phyloP scores from a whole-genome alignment of 2,113 vertebrate genomes.

The Cololabis saira region DNA sequence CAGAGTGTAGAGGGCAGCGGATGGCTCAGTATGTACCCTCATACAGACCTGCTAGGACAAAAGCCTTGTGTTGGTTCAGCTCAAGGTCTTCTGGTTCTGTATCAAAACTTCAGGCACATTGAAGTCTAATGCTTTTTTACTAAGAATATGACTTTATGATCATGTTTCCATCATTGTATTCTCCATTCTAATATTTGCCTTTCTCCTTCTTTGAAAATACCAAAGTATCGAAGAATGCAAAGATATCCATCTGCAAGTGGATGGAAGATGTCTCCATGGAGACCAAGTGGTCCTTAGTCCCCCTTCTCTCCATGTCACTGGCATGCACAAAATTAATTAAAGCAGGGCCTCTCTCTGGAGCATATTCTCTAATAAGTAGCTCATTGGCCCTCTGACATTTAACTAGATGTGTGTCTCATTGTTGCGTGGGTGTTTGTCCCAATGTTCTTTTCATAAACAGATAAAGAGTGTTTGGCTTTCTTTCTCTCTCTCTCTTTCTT shows the following conservation, averaged over 20 bases:
- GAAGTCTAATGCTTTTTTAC: constrained; percentile 26
- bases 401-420: constrained; percentile 23
- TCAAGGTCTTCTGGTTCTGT: constrained; percentile 16
- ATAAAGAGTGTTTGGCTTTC: background rate
- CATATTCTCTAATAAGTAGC: constrained; percentile 78
- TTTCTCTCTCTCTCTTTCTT: background rate
- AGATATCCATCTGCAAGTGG: constrained; percentile 7
- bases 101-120: constrained; percentile 29
- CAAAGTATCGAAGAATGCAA: constrained; percentile 8
- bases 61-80: constrained; percentile 28
- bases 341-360: constrained; percentile 61
- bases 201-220: constrained; percentile 17
- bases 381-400: constrained; percentile 73
- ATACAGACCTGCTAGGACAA: constrained; percentile 69
- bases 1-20: constrained; percentile 18
- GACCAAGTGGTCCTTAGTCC: constrained; percentile 56
- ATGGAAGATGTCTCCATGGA: constrained; percentile 52
- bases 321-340: constrained; percentile 76
- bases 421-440: constrained; percentile 40
- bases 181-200: background rate
- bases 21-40: constrained; percentile 28
- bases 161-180: background rate
- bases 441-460: constrained; percentile 41
- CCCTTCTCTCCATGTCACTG: constrained; percentile 50
- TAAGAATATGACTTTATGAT: constrained; percentile 4